Evolutionary conservation across 1,140 invertebrate species (phyloP).

Genomic region (Triops longicaudatus): DNA sequence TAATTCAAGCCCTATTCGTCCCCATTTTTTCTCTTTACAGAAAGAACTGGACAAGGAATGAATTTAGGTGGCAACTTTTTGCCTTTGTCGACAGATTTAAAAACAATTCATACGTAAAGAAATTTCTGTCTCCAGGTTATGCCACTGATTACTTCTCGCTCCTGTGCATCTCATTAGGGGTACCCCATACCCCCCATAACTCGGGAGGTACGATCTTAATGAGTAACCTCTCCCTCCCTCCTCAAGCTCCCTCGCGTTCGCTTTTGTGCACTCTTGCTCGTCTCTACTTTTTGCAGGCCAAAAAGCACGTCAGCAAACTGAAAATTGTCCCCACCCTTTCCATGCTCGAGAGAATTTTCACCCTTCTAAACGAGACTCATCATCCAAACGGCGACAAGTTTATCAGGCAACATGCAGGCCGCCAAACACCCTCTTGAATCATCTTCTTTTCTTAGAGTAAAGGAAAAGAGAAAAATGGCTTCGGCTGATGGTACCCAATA

Average conservation of each 20-base stretch:
- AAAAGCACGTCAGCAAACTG: neutral
- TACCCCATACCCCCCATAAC: neutral
- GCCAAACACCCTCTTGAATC: neutral
- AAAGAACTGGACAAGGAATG: neutral
- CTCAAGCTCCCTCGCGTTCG: neutral
- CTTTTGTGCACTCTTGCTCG: neutral
- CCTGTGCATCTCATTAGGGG: constrained; percentile 4
- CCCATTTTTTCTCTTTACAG: too few species aligned
- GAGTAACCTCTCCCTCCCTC: neutral
- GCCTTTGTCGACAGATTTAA: neutral
- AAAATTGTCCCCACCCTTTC: neutral
- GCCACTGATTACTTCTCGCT: constrained; percentile 3
- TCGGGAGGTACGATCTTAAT: neutral
- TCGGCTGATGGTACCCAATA: too few species aligned
- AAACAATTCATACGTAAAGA: neutral
- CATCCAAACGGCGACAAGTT: neutral
- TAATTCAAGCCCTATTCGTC: neutral
- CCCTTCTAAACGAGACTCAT: neutral
- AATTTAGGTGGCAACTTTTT: neutral
- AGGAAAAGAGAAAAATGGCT: too few species aligned
- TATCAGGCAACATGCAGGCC: neutral
- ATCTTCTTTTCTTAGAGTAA: too few species aligned
- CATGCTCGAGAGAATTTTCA: neutral
- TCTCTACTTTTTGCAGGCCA: too few species aligned
- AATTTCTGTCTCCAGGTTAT: neutral